Evolutionary conservation across 2,888 invertebrate species (phyloP), one percentile per base, ranked within the genome.

Genomic region (Congeria kusceri): DNA sequence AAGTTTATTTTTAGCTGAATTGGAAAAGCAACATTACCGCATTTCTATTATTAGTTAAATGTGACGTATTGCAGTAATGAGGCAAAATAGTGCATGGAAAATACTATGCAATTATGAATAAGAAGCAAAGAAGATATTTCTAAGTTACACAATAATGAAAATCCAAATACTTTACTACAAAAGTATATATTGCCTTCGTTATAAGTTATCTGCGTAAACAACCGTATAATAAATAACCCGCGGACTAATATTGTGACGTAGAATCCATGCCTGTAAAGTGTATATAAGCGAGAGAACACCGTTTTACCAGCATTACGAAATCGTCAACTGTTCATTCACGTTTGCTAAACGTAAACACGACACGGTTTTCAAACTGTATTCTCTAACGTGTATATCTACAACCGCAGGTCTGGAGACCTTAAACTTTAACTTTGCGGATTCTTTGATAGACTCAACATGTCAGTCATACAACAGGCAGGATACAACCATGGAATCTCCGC

Each of bases 361-460:
- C 56, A 75, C n/a, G n/a, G 62, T 58, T 67, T 67, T 70, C 70
- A 72, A 53, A 47, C 74, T 79, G 75, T 77, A 74, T 83, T 83
- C 77, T 71, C 63, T 74, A 73, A 20, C 47, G 56, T 64, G 73
- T 53, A 57, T 44, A 46, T 44, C 53, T 25, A 62, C 59, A 79
- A 71, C 80, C 77, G 79, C 80, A 79, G 83, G 81, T 83, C 84
- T 85, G 86, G 87, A 87, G 71, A 77, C 83, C 79, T 82, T 85
- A 73, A 79, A 79, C 25, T 82, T 87, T 68, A 68, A 71, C 49
- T 81, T 87, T 78, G 85, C 81, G 67, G 85, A 86, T 70, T 81
- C 77, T 83, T 80, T 86, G 56, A 81, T 83, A 59, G 84, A 83
- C 61, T 84, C 86, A 82, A 77, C 86, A 87, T 87, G 87, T 80